A percentile compares a stretch with the other conserved stretches of the same genome.
phyloP scores from a whole-genome alignment of 2,888 invertebrate genomes.

The Spodoptera picta region DNA sequence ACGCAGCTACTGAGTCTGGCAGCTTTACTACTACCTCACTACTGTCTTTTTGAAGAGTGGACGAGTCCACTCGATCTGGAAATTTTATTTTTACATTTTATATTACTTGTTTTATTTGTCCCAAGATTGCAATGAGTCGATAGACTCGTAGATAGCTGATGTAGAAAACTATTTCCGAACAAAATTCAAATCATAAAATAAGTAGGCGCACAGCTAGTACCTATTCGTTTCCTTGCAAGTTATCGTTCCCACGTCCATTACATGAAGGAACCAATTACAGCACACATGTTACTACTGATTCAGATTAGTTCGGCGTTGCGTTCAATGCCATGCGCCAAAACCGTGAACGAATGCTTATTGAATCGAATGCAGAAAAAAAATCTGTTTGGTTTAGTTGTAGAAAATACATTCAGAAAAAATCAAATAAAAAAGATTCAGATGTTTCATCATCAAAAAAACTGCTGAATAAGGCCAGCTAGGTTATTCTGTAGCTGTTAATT shows the following conservation, averaged over 20 bases:
- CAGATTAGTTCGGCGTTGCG: constrained; percentile 36
- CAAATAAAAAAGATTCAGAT: no score
- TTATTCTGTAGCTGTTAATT: no score
- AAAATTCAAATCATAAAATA: no score
- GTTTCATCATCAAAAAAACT: no score
- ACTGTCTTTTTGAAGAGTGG: constrained; percentile 61
- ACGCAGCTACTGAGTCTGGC: constrained; percentile 71
- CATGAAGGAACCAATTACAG: constrained; percentile 16
- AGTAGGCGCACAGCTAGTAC: no score
- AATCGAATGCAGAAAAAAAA: not conserved
- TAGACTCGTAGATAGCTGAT: no score
- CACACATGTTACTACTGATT: constrained; percentile 28
- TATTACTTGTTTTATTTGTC: no score
- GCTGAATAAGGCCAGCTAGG: no score
- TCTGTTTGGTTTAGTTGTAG: not conserved
- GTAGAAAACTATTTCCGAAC: no score
- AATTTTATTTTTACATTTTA: constrained; percentile 8
- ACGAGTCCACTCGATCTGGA: constrained; percentile 69
- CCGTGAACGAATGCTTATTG: constrained; percentile 15
- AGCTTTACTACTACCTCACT: constrained; percentile 80
- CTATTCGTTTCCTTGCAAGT: constrained; percentile 2
- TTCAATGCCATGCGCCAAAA: constrained; percentile 15
- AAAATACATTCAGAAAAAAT: no score
- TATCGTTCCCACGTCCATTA: constrained; percentile 13
- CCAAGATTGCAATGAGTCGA: no score